phyloP scores from a whole-genome alignment of 1,140 invertebrate genomes.

The Pseudomyrmex gracilis region DNA sequence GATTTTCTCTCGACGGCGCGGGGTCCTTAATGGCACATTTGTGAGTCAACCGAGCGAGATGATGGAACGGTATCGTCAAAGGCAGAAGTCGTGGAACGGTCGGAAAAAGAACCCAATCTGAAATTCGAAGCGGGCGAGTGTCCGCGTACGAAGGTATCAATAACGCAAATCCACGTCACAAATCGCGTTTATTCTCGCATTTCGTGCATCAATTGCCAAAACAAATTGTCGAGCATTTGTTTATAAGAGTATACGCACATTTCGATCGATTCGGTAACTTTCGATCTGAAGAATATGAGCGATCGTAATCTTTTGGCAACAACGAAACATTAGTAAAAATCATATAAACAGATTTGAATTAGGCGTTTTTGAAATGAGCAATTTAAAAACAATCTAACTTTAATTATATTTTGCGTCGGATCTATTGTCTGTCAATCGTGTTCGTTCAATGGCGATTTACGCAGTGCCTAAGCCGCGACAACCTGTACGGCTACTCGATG shows the following conservation, averaged over 20 bases:
- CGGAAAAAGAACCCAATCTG: slow-evolving; percentile 53
- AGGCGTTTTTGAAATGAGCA: background rate
- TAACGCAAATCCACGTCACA: background rate
- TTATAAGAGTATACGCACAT: background rate
- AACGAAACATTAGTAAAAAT: too few relatives aligned
- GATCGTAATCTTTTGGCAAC: background rate
- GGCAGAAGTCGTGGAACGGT: slow-evolving; percentile 61
- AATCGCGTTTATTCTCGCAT: background rate
- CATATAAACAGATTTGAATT: too few relatives aligned
- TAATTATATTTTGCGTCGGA: slow-evolving; percentile 8
- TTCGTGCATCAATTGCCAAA: background rate
- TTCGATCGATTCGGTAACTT: too few relatives aligned
- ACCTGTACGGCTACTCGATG: slow-evolving; percentile 46
- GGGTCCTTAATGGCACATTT: slow-evolving; percentile 70
- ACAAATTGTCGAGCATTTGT: slow-evolving; percentile 17
- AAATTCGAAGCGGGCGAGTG: slow-evolving; percentile 69
- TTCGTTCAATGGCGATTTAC: background rate
- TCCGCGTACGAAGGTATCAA: slow-evolving; percentile 40
- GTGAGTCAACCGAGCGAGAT: slow-evolving; percentile 72
- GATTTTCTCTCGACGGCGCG: slow-evolving; percentile 37
- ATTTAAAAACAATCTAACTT: background rate
- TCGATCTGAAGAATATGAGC: background rate
- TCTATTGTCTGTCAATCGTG: background rate
- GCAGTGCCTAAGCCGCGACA: slow-evolving; percentile 30
- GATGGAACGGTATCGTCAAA: slow-evolving; percentile 72